These are phyloP conservation scores for Bagarius yarrelli DNA, from an alignment of 2,113 vertebrate species.

Conservation along the genomic window DNA sequence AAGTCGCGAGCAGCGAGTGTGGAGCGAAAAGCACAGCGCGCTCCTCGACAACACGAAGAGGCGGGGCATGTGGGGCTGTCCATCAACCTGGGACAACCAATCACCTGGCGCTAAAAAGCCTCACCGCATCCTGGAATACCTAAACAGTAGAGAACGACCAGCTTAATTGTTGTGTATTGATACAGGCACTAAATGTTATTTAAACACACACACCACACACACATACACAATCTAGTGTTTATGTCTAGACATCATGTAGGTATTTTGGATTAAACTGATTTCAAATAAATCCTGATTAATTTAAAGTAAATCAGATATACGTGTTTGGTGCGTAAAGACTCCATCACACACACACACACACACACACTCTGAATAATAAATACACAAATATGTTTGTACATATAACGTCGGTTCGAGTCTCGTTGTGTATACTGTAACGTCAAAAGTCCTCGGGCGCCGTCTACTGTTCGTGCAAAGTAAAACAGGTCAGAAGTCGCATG, in stretches of 20 bases:
- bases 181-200: slow-evolving; percentile 43
- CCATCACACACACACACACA: background rate
- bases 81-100: background rate
- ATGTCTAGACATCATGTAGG: too few species aligned
- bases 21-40: background rate
- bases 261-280: too few species aligned
- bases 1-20: slow-evolving; percentile 23
- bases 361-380: background rate
- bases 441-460: slow-evolving; percentile 47
- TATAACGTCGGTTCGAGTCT: background rate
- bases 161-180: slow-evolving; percentile 2
- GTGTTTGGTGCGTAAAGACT: too few species aligned
- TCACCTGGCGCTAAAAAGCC: background rate
- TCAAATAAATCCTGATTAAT: too few species aligned
- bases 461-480: slow-evolving; percentile 32
- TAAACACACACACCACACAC: background rate
- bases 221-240: too few species aligned
- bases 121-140: background rate
- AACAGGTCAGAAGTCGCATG: background rate
- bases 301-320: too few species aligned
- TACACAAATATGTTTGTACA: background rate
- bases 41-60: slow-evolving; percentile 13
- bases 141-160: background rate
- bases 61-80: slow-evolving; percentile 12
- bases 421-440: background rate